These are phyloP conservation scores for Cotesia congregata DNA, from an alignment of 2,888 invertebrate genomes.

Conservation along the genomic window DNA sequence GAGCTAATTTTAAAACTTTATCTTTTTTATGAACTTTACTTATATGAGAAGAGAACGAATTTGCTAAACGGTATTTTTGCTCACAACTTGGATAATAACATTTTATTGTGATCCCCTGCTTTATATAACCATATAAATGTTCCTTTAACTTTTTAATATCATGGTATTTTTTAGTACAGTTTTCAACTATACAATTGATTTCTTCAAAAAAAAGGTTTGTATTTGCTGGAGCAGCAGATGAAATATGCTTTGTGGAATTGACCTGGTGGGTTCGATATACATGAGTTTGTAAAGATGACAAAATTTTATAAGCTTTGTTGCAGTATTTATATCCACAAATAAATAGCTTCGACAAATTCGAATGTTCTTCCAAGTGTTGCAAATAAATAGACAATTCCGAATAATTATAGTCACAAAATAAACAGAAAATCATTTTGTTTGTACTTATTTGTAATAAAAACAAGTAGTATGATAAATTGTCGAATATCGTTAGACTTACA, in stretches of 20 bases:
- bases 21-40: neutral
- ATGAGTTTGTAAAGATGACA: constrained; percentile 25
- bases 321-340: constrained; percentile 30
- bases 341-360: neutral
- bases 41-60: constrained; percentile 37
- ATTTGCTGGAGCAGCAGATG: neutral
- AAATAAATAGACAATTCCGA: constrained; percentile 4
- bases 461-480: too few species aligned
- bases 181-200: constrained; percentile 18
- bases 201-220: neutral
- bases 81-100: constrained; percentile 35
- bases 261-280: constrained; percentile 28
- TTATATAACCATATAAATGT: constrained; percentile 35
- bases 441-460: too few species aligned
- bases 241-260: neutral
- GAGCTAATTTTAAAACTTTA: neutral
- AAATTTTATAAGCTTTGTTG: constrained; percentile 27
- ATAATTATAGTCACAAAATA: too few species aligned
- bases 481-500: too few species aligned
- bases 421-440: too few species aligned
- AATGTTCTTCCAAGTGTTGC: neutral
- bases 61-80: constrained; percentile 27
- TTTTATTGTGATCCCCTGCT: constrained; percentile 28
- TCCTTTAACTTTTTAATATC: constrained; percentile 18
- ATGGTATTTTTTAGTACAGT: constrained; percentile 29